Evolutionary conservation across 2,888 invertebrate genomes (phyloP).

Genomic region (Mythimna vitellina): DNA sequence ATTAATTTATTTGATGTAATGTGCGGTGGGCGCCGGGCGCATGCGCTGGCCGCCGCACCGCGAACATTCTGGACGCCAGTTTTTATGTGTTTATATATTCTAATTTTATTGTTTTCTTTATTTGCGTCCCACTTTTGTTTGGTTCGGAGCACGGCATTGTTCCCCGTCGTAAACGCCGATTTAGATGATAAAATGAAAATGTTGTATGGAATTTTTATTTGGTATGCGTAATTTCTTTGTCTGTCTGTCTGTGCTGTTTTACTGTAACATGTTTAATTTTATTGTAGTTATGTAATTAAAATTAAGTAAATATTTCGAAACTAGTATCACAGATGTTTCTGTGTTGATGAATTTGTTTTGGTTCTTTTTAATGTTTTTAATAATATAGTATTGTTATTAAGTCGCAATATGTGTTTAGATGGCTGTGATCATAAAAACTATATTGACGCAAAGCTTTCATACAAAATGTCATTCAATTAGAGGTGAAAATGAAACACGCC

Average conservation of each 20-base stretch:
- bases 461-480: conserved; percentile 52
- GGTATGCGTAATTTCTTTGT: conserved; percentile 78
- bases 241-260: conserved; percentile 69
- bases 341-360: conserved; percentile 46
- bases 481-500: conserved; percentile 42
- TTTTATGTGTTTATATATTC: conserved; percentile 90
- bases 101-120: conserved; percentile 91
- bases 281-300: conserved; percentile 71
- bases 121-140: conserved; percentile 91
- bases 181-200: conserved; percentile 90
- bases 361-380: conserved; percentile 39
- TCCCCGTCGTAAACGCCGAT: conserved; percentile 89
- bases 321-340: conserved; percentile 59
- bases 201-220: conserved; percentile 86
- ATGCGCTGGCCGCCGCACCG: conserved; percentile 80
- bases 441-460: conserved; percentile 40
- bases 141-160: conserved; percentile 89
- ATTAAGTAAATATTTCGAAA: conserved; percentile 64
- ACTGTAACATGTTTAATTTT: conserved; percentile 69
- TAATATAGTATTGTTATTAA: conserved; percentile 47
- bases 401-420: conserved; percentile 27
- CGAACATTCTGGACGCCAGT: conserved; percentile 85
- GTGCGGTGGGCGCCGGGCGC: conserved; percentile 78
- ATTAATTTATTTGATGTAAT: conserved; percentile 84
- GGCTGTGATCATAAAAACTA: conserved; percentile 37